Evolutionary conservation across 30 jellyfish, hydroid and myxozoan species (phyloP).

Genomic region (Nemopilema nomurai): DNA sequence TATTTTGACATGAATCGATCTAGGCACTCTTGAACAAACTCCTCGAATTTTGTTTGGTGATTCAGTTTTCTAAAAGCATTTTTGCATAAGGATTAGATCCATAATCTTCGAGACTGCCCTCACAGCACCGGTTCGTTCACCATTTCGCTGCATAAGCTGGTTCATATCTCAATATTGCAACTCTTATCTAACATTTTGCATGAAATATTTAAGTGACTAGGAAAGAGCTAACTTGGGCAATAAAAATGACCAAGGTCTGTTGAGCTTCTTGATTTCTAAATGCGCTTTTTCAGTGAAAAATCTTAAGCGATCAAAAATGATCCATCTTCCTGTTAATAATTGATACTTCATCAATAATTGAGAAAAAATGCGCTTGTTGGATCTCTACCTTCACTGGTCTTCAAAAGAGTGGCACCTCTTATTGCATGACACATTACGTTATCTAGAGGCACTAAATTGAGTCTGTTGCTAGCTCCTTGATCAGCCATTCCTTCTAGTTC

Average conservation of each 20-base stretch:
- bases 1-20: too few species aligned
- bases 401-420: not conserved
- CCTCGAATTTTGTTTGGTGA: too few species aligned
- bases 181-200: too few species aligned
- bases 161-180: too few species aligned
- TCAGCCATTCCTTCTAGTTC: not conserved
- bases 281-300: not conserved
- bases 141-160: too few species aligned
- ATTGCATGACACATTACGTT: not conserved
- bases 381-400: not conserved
- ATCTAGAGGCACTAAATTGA: not conserved
- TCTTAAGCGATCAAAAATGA: not conserved
- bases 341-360: not conserved
- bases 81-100: too few species aligned
- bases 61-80: too few species aligned
- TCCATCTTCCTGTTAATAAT: not conserved
- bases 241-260: not conserved
- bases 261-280: not conserved
- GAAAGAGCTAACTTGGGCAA: not conserved
- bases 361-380: not conserved
- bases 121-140: too few species aligned
- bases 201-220: not conserved
- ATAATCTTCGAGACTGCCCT: too few species aligned
- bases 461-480: not conserved
- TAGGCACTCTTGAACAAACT: too few species aligned